phyloP scores from a whole-genome alignment of 1,140 invertebrate genomes.

The Eciton burchellii region DNA sequence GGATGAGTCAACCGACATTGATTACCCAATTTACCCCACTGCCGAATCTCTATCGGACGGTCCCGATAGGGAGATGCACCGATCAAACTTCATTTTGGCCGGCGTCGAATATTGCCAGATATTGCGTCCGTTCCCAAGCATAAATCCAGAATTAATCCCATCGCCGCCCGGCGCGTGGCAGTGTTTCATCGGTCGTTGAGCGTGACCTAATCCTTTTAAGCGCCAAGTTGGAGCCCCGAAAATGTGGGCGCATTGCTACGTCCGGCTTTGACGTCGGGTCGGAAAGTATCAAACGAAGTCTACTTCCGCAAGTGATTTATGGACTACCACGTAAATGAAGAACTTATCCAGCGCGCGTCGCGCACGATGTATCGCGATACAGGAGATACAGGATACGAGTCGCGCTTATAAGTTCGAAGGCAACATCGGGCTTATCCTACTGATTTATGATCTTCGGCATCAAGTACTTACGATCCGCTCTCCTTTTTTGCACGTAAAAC shows the following conservation, averaged over 20 bases:
- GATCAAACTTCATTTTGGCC: conserved; percentile 11
- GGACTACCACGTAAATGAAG: background rate
- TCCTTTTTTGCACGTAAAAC: background rate
- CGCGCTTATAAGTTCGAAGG: background rate
- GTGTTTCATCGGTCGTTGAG: conserved; percentile 36
- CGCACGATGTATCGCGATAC: background rate
- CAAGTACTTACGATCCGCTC: background rate
- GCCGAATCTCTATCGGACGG: conserved; percentile 12
- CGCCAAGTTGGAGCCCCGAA: background rate
- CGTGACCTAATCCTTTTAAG: conserved; percentile 29
- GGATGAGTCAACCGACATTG: background rate
- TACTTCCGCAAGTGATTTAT: background rate
- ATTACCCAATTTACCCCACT: conserved; percentile 30
- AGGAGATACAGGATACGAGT: background rate
- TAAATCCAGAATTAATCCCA: conserved; percentile 38
- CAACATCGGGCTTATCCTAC: background rate
- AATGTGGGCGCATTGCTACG: background rate
- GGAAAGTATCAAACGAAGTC: conserved; percentile 19
- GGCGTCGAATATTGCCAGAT: background rate
- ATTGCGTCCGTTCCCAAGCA: background rate
- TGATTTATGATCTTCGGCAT: conserved; percentile 18
- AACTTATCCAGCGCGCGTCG: background rate
- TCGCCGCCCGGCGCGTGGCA: background rate
- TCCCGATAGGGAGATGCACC: background rate
- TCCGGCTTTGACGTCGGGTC: background rate